Evolutionary conservation across 2,113 vertebrate genomes (phyloP), one percentile per base, ranked within the genome.

Genomic region (Macaca nemestrina): DNA sequence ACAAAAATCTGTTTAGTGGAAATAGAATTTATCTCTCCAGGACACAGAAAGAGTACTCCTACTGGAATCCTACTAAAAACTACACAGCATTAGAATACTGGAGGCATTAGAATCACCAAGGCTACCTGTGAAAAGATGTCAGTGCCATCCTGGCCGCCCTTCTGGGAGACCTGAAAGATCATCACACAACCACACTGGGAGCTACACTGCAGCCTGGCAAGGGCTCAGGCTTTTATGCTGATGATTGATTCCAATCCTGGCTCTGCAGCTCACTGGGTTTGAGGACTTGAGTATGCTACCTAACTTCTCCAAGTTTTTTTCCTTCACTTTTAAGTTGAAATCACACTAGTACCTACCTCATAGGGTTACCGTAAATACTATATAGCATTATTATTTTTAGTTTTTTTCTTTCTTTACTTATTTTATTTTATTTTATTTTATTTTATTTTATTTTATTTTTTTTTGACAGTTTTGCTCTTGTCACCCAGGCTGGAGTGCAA

Each of bases 181-280:
- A 12, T 68, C 2, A 40, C 4, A 40, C 9, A 48, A n/a, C 18
- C 83, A 80, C 18, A n/a, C 38, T 9, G 12, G 38, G 59, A 82
- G 4, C 45, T 9, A 0, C 0, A 0, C 1, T 0, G 5, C 78
- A 52, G 8, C 8, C 55, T 13, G 38, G 85, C 64, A 8, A 27
- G 76, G 38, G 48, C 55, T 50, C n/a, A 38, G 35, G 75, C 40
- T 18, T 38, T 2, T 35, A 79, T 1, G 0, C 17, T 3, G 0
- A 2, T 7, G 12, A 8, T 23, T n/a, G 8, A 64, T 35, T 84
- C 59, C 43, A 87, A 3, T 25, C 4, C 61, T 35, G n/a, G 18
- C 61, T 83, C 79, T 61, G 52, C 18, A 32, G n/a, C 38, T 88
- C 32, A 16, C 1, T 55, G 75, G 9, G 27, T 68, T 18, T 43